Conservation (phyloP, 2,113 vertebrate species). For the Nothocercus julius region DNA sequence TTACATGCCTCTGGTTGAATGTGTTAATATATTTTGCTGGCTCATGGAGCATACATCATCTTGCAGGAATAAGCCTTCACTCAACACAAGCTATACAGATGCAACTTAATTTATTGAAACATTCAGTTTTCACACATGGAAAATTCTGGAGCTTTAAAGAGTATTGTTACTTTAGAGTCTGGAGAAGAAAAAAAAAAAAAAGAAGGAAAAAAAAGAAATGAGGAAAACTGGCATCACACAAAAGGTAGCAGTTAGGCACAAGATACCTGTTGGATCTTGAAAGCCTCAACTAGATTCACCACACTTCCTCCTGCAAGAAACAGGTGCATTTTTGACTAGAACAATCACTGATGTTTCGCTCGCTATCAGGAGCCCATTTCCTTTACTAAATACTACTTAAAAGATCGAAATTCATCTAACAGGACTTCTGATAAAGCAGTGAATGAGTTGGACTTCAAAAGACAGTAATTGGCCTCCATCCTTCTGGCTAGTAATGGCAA, state of each 20-base stretch:
- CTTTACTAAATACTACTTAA: neutral
- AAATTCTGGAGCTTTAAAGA: constrained; percentile 11
- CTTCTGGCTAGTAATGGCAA: neutral
- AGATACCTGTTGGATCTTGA: neutral
- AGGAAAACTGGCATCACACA: neutral
- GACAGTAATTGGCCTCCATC: neutral
- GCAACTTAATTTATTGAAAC: neutral
- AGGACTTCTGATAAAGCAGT: constrained; percentile 3
- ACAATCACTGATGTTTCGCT: neutral
- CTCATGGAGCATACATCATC: neutral
- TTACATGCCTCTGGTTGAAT: neutral
- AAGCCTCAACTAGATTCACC: neutral
- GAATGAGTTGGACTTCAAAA: neutral
- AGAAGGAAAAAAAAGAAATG: neutral
- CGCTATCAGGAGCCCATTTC: neutral
- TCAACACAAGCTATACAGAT: neutral
- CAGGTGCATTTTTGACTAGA: neutral
- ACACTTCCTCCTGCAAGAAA: neutral
- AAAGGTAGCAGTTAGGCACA: neutral
- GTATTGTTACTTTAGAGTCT: neutral
- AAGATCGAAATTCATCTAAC: constrained; percentile 6
- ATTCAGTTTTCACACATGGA: neutral
- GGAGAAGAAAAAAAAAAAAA: neutral
- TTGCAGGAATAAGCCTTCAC: neutral
- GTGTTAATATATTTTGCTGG: neutral